Evolutionary conservation across 2,888 invertebrate genomes (phyloP), one percentile per base, ranked within the genome.

Genomic region (Autographa gamma): DNA sequence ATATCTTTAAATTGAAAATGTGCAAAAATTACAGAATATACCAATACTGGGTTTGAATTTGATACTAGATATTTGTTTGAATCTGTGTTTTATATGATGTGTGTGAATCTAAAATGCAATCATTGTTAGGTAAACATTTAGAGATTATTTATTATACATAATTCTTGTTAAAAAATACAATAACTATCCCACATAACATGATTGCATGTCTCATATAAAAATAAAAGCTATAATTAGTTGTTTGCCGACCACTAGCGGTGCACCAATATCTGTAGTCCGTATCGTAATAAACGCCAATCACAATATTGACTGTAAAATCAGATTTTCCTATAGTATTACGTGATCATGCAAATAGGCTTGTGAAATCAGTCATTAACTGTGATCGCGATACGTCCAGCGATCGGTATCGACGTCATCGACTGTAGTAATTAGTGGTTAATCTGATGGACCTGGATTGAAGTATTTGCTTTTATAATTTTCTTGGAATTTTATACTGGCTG

Each of bases 281-380:
- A 56, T 56, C 13, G 54, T 56, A 56, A 54, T 54, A 54, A 48
- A 66, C 66, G 65, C 65, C 75, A 74, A 61, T 64, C 68, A 77
- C 31, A 73, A 76, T 64, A 74, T 77, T 79, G 58, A 59, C 43
- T 61, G 58, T 71, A 71, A 71, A 75, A 79, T 77, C 68, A 56
- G 58, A 67, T 79, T 80, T 74, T 66, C 63, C 83, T 69, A 74
- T 63, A 77, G 67, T 79, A 76, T 88, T 85, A 84, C 82, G 85
- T 86, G 88, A 86, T 90, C 88, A 90, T 86, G 86, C 80, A 86
- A 89, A 88, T 88, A 75, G 84, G 79, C 74, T 73, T 61, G 79
- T 77, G 79, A 85, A 89, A 90, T 89, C 85, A 89, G 87, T 89
- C 85, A 86, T 89, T 90, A 86, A 82, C 80, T 74, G 82, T 76